Percentiles rank a stretch among this genome's conserved stretches.
phyloP scores from a whole-genome alignment of 35 echinoderm and acorn worm species.

The Hemicentrotus pulcherrimus region DNA sequence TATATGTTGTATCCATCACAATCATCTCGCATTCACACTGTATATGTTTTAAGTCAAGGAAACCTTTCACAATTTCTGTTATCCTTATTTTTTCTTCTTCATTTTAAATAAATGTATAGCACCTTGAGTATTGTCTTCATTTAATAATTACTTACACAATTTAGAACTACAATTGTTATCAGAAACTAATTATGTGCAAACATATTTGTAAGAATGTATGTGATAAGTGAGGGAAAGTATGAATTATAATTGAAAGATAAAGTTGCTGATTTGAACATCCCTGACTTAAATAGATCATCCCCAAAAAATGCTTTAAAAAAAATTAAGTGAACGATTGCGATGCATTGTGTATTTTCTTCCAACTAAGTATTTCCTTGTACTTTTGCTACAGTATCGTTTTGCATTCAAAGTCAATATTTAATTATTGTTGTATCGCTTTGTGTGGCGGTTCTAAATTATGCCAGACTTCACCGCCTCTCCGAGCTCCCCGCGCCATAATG shows the following conservation, averaged over 20 bases:
- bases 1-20: background rate
- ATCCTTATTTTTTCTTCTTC: too few species aligned
- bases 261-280: background rate
- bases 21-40: background rate
- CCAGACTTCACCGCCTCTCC: constrained; percentile 18
- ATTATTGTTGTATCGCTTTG: constrained; percentile 41
- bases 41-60: too few species aligned
- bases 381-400: background rate
- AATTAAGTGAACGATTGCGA: background rate
- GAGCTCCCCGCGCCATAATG: background rate
- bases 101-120: background rate
- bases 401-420: constrained; percentile 43
- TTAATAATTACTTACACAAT: too few species aligned
- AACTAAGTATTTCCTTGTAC: constrained; percentile 3
- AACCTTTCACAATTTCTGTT: too few species aligned
- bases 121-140: background rate
- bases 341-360: background rate
- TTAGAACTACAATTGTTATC: too few species aligned
- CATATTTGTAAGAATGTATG: too few species aligned
- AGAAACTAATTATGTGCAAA: too few species aligned
- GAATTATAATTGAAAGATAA: background rate
- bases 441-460: constrained; percentile 37
- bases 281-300: background rate
- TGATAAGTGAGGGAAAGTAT: background rate
- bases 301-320: background rate